Conservation (phyloP, 2,113 vertebrate species). For the Crypturellus undulatus region DNA sequence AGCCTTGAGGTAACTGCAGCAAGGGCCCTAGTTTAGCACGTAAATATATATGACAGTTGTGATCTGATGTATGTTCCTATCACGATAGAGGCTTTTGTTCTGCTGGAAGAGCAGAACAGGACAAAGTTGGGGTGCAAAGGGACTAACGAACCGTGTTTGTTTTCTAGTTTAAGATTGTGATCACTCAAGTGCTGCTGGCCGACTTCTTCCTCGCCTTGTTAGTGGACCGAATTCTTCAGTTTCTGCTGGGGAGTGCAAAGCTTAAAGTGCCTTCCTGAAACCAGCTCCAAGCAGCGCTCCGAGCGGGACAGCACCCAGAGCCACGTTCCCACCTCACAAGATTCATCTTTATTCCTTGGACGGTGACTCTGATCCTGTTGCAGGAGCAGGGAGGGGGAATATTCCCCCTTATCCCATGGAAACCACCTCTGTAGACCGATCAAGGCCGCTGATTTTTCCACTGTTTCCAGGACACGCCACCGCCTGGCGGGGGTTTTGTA, state of each 20-base stretch:
- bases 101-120: neutral
- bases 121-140: no score
- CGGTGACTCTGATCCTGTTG: neutral
- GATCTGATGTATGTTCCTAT: rapidly evolving
- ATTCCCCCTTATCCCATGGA: neutral
- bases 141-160: rapidly evolving
- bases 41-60: no score
- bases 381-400: neutral
- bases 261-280: slow-evolving; percentile 93
- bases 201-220: slow-evolving; percentile 90
- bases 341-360: neutral
- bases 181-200: slow-evolving; percentile 87
- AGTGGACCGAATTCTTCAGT: slow-evolving; percentile 90
- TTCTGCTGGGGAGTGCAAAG: slow-evolving; percentile 89
- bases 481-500: slow-evolving; percentile 11
- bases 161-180: slow-evolving; percentile 91
- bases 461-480: neutral
- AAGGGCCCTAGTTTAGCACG: neutral
- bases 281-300: rapidly evolving
- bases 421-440: neutral
- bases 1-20: neutral
- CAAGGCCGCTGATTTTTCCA: neutral
- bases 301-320: neutral
- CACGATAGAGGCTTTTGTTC: neutral
- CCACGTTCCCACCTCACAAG: neutral